phyloP scores from a whole-genome alignment of 2,888 invertebrate species.

The Unio delphinus region DNA sequence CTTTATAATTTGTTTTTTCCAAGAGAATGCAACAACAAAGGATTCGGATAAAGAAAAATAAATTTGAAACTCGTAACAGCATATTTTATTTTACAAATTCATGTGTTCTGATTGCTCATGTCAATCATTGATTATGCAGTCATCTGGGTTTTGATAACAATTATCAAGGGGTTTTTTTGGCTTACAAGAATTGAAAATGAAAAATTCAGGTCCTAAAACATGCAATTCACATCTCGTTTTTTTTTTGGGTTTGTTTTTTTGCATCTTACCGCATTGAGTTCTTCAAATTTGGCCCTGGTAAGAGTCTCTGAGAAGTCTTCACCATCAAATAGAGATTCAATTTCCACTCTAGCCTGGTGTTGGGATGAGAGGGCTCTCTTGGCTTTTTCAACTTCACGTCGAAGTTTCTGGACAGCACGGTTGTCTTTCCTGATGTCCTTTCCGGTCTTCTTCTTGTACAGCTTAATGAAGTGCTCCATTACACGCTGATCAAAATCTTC shows the following conservation, averaged over 20 bases:
- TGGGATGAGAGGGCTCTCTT: constrained; percentile 94
- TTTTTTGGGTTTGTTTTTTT: background rate
- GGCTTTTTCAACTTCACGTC: constrained; percentile 97
- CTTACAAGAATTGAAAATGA: too few relatives aligned
- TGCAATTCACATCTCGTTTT: background rate
- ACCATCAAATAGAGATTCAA: constrained; percentile 97
- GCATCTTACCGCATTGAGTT: constrained; percentile 87
- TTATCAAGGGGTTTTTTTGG: too few relatives aligned
- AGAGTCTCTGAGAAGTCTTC: constrained; percentile 98
- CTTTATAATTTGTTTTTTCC: too few relatives aligned
- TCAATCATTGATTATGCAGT: too few relatives aligned
- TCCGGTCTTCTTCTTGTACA: constrained; percentile 98
- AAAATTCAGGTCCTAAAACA: background rate
- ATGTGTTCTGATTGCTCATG: too few relatives aligned
- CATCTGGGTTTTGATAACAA: too few relatives aligned
- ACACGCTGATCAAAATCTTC: constrained; percentile 99
- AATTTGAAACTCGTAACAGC: too few relatives aligned
- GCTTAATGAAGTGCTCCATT: constrained; percentile 98
- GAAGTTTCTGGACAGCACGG: constrained; percentile 93
- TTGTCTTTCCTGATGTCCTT: constrained; percentile 95
- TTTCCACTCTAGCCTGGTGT: constrained; percentile 97
- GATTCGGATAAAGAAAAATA: too few relatives aligned
- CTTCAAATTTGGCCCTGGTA: constrained; percentile 98
- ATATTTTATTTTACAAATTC: too few relatives aligned
- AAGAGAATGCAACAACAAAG: too few relatives aligned